Conservation (phyloP, 2,888 invertebrate species). For the Agonopterix heracliana region DNA sequence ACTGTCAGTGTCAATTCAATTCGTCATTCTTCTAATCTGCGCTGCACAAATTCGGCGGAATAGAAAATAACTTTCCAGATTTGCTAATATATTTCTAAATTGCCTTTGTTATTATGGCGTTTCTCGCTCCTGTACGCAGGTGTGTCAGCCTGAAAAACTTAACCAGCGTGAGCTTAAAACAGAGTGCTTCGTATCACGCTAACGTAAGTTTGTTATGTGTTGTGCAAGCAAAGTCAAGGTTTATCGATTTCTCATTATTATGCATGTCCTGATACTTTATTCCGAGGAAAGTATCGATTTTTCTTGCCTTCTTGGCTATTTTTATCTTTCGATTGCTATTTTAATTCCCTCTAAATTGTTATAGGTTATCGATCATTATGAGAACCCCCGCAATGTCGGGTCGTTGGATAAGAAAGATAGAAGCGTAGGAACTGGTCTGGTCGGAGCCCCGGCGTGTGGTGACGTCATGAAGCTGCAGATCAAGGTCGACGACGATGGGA, state of each 20-base stretch:
- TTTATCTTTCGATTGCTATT: no score
- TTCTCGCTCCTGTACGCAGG: conserved; percentile 46
- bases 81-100: no score
- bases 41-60: no score
- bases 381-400: conserved; percentile 99
- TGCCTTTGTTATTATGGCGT: conserved; percentile 40
- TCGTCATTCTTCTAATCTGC: no score
- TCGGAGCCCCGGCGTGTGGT: conserved; percentile 99
- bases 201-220: conserved; percentile 77
- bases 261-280: background rate
- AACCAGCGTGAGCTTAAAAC: conserved; percentile 52
- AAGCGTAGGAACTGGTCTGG: conserved; percentile 97
- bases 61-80: no score
- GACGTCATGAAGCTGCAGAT: conserved; percentile 99
- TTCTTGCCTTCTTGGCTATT: background rate
- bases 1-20: no score
- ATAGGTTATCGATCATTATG: conserved; percentile 98
- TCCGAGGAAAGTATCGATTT: background rate
- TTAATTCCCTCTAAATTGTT: background rate
- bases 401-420: conserved; percentile 95
- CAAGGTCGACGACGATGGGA: conserved; percentile 94
- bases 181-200: conserved; percentile 82
- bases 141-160: conserved; percentile 54
- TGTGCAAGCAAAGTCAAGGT: conserved; percentile 39
- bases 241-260: conserved; percentile 35